Percentiles rank a stretch among this genome's conserved stretches.
phyloP scores from a whole-genome alignment of 2,113 vertebrate genomes.

The Lampris incognitus region DNA sequence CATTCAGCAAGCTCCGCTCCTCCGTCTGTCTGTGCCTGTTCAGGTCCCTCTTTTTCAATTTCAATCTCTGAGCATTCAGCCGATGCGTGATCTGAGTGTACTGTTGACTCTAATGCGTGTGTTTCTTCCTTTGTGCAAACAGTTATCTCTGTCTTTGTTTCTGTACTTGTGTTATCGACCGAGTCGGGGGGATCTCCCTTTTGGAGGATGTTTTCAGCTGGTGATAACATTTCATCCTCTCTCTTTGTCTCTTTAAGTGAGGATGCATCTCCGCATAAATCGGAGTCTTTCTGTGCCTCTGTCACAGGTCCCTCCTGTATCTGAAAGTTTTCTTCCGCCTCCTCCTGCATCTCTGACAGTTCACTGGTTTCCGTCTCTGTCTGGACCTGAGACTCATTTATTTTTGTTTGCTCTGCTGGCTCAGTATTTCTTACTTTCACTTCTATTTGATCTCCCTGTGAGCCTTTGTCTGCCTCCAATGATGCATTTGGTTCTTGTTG shows the following conservation, averaged over 20 bases:
- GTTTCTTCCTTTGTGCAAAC: constrained; percentile 9
- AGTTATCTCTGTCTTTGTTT: background rate
- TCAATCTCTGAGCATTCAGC: constrained; percentile 1
- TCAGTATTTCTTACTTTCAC: constrained; percentile 32
- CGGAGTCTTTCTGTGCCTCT: background rate
- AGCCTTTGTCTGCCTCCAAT: constrained; percentile 5
- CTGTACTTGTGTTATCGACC: background rate
- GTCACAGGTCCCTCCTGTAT: background rate
- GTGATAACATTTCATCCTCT: constrained; percentile 4
- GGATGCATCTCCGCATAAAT: background rate
- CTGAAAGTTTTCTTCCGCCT: constrained; percentile 1
- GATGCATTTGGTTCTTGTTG: constrained; percentile 17
- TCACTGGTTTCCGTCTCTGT: constrained; percentile 22
- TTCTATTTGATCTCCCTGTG: background rate
- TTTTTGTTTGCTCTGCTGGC: constrained; percentile 33
- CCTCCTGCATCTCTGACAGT: background rate
- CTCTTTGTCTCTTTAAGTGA: constrained; percentile 18
- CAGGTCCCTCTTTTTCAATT: background rate
- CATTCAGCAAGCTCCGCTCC: background rate
- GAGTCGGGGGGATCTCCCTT: background rate
- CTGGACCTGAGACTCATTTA: constrained; percentile 21
- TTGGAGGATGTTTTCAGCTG: constrained; percentile 18
- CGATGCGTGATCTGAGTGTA: constrained; percentile 1
- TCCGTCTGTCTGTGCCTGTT: constrained; percentile 12
- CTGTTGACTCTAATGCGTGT: background rate